phyloP scores from a whole-genome alignment of 2,888 invertebrate species.

The Agrochola lychnidis region DNA sequence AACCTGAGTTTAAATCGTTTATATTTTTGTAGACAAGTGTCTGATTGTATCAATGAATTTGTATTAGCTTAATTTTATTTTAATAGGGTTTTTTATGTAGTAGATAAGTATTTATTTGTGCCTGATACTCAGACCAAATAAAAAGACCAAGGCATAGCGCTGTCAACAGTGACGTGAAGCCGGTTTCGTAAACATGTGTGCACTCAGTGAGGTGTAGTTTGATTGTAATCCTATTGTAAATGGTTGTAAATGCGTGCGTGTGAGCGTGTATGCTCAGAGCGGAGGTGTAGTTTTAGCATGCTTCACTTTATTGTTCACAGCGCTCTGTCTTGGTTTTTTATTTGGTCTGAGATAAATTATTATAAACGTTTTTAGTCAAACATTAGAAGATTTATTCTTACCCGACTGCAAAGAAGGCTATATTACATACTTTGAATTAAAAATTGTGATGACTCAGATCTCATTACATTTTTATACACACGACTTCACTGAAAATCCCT shows the following conservation, averaged over 20 bases:
- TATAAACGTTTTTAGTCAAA: conserved; percentile 47
- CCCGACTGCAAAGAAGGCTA: neutral
- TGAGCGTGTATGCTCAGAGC: too few relatives aligned
- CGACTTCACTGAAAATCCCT: neutral
- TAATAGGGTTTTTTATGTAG: neutral
- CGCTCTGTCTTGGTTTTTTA: too few relatives aligned
- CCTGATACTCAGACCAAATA: conserved; percentile 19
- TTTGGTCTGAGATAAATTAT: neutral
- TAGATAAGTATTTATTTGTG: conserved; percentile 45
- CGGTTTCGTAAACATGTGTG: too few relatives aligned
- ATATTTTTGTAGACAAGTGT: conserved; percentile 74
- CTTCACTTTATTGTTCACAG: too few relatives aligned
- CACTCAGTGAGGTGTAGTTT: too few relatives aligned
- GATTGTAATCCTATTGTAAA: too few relatives aligned
- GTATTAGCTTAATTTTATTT: conserved; percentile 2
- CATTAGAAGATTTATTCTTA: neutral
- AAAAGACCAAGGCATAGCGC: too few relatives aligned
- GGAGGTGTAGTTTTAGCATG: too few relatives aligned
- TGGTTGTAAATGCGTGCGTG: too few relatives aligned
- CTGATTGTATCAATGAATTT: conserved; percentile 11
- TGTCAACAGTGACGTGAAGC: too few relatives aligned
- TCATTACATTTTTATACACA: neutral
- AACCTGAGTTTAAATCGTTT: conserved; percentile 83
- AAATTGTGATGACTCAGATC: neutral
- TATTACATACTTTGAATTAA: too few relatives aligned